Conservation (phyloP, 2,888 invertebrate genomes). For the Parnassius orleans region DNA sequence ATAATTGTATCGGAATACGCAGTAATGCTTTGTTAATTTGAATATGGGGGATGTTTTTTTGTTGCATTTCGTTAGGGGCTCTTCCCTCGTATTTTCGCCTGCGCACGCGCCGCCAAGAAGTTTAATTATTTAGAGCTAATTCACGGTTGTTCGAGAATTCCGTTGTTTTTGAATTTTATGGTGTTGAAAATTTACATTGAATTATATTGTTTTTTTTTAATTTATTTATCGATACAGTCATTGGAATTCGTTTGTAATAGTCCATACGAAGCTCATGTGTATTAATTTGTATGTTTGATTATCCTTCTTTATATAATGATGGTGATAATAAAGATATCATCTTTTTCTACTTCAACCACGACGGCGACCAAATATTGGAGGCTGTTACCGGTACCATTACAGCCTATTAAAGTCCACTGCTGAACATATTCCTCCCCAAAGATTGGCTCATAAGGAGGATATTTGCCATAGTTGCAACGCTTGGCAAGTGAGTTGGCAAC, state of each 20-base stretch:
- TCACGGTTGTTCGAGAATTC: constrained; percentile 58
- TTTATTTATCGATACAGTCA: constrained; percentile 8
- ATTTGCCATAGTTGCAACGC: no score
- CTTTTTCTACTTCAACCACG: no score
- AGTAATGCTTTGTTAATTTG: constrained; percentile 80
- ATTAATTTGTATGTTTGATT: no score
- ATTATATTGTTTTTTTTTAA: constrained; percentile 27
- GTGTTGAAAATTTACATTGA: constrained; percentile 41
- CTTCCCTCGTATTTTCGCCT: constrained; percentile 46
- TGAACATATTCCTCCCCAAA: no score
- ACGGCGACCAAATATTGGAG: no score
- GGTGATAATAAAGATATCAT: no score
- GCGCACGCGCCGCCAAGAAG: constrained; percentile 74
- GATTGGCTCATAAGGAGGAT: no score
- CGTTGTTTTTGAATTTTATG: constrained; percentile 57
- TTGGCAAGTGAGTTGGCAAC: no score
- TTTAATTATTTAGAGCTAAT: constrained; percentile 80
- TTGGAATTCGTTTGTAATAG: not conserved
- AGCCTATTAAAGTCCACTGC: no score
- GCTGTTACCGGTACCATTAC: no score
- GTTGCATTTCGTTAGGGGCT: constrained; percentile 45
- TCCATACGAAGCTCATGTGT: no score
- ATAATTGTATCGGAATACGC: constrained; percentile 71
- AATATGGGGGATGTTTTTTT: constrained; percentile 61
- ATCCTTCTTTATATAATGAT: no score